These are phyloP conservation scores for Drosophila longiperda DNA, from an alignment of 2,888 invertebrate genomes.

Conservation along the genomic window DNA sequence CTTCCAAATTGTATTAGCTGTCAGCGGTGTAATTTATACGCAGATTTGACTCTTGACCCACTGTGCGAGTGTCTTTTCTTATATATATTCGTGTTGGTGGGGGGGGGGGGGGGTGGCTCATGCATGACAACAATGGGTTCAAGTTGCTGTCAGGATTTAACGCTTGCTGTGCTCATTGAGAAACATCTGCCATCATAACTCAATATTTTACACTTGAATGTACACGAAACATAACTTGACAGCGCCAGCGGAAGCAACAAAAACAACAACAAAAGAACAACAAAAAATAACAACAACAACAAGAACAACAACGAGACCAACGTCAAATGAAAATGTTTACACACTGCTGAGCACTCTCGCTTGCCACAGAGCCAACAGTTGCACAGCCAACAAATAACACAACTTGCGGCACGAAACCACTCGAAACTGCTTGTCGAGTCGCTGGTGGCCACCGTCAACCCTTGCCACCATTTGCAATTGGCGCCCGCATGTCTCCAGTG, in stretches of 20 bases:
- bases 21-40: slow-evolving; percentile 56
- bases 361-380: slow-evolving; percentile 31
- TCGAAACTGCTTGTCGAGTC: slow-evolving; percentile 15
- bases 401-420: slow-evolving; percentile 15
- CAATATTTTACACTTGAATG: slow-evolving; percentile 79
- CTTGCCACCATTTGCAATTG: slow-evolving; percentile 25
- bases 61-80: slow-evolving; percentile 19
- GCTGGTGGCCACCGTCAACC: slow-evolving; percentile 6
- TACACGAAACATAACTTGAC: slow-evolving; percentile 76
- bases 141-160: slow-evolving; percentile 76
- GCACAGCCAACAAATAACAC: slow-evolving; percentile 2
- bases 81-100: too few species aligned
- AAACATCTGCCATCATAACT: slow-evolving; percentile 80
- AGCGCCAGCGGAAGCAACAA: slow-evolving; percentile 38
- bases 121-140: slow-evolving; percentile 74
- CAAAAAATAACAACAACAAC: slow-evolving; percentile 12
- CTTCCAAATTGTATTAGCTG: slow-evolving; percentile 73
- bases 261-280: slow-evolving; percentile 28
- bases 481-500: slow-evolving; percentile 68
- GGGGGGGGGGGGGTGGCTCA: neutral
- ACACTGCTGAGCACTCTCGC: slow-evolving; percentile 68
- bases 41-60: slow-evolving; percentile 42
- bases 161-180: slow-evolving; percentile 73
- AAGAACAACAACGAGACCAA: slow-evolving; percentile 31
- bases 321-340: slow-evolving; percentile 75